These are phyloP conservation scores for Mamestra brassicae DNA, from an alignment of 2,888 invertebrate species.

Conservation along the genomic window DNA sequence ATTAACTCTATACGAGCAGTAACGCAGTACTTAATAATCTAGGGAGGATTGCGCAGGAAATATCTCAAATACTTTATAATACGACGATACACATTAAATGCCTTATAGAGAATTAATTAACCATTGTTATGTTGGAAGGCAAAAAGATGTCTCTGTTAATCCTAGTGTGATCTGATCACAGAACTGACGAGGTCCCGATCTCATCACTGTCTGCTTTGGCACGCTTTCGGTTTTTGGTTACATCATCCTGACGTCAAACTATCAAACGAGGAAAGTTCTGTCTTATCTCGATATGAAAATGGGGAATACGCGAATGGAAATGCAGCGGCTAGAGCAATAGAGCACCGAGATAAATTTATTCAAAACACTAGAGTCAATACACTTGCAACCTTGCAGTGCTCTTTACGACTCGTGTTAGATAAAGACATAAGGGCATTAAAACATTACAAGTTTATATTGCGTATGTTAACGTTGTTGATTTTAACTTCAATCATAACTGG, in stretches of 20 bases:
- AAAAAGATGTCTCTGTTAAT: conserved; percentile 53
- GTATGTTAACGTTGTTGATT: conserved; percentile 68
- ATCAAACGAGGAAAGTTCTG: conserved; percentile 79
- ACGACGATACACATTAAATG: conserved; percentile 27
- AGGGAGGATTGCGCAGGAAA: conserved; percentile 42
- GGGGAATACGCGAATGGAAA: conserved; percentile 74
- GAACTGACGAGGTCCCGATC: conserved; percentile 69
- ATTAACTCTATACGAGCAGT: conserved; percentile 39
- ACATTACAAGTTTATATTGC: conserved; percentile 82
- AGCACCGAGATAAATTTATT: conserved; percentile 86
- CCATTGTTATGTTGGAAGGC: conserved; percentile 31
- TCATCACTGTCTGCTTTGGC: conserved; percentile 80
- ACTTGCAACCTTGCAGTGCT: conserved; percentile 90
- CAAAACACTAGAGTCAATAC: conserved; percentile 89
- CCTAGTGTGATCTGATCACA: conserved; percentile 62
- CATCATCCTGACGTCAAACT: conserved; percentile 87
- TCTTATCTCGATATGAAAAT: conserved; percentile 74
- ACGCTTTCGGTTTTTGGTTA: conserved; percentile 82
- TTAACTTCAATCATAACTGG: conserved; percentile 50
- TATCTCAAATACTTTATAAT: conserved; percentile 52
- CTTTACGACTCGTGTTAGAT: conserved; percentile 89
- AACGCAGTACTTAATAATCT: conserved; percentile 39
- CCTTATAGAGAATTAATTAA: conserved; percentile 47
- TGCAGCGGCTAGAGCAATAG: conserved; percentile 83
- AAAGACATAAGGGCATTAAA: conserved; percentile 88